Conservation (phyloP, 2,888 invertebrate species). For the Cactoblastis cactorum region DNA sequence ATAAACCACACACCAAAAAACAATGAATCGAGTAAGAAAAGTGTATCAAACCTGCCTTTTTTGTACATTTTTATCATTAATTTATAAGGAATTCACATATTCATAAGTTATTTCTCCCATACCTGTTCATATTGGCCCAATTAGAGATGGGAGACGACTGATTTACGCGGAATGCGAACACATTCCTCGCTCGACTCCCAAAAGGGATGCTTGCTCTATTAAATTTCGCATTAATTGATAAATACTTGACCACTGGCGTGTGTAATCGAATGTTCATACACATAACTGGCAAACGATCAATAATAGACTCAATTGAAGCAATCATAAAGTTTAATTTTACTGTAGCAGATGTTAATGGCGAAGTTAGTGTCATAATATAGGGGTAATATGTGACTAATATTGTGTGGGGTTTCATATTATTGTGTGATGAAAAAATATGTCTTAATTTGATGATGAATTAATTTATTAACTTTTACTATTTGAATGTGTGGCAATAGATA, state of each 20-base stretch:
- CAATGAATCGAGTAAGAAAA: no score
- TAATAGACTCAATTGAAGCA: neutral
- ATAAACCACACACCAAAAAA: no score
- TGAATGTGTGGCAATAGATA: no score
- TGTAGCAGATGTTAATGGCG: neutral
- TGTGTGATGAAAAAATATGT: neutral
- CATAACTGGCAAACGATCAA: conserved; percentile 12
- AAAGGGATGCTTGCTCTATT: conserved; percentile 62
- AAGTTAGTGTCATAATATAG: conserved; percentile 1
- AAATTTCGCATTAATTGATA: conserved; percentile 71
- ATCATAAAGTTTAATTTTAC: neutral
- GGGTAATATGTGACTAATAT: conserved; percentile 1
- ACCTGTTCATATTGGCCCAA: conserved; percentile 8
- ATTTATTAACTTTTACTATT: neutral
- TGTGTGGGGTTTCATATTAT: neutral
- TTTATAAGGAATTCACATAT: neutral
- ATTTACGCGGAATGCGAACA: conserved; percentile 52
- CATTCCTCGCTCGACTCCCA: conserved; percentile 33
- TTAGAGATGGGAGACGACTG: conserved; percentile 19
- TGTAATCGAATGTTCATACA: conserved; percentile 74
- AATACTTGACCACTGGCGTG: conserved; percentile 72
- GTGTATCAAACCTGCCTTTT: no score
- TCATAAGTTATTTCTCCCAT: conserved; percentile 9
- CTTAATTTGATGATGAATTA: neutral
- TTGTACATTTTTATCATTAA: no score